Evolutionary conservation across 2,113 vertebrate genomes (phyloP), one percentile per base, ranked within the genome.

Genomic region (Seriola quinqueradiata): DNA sequence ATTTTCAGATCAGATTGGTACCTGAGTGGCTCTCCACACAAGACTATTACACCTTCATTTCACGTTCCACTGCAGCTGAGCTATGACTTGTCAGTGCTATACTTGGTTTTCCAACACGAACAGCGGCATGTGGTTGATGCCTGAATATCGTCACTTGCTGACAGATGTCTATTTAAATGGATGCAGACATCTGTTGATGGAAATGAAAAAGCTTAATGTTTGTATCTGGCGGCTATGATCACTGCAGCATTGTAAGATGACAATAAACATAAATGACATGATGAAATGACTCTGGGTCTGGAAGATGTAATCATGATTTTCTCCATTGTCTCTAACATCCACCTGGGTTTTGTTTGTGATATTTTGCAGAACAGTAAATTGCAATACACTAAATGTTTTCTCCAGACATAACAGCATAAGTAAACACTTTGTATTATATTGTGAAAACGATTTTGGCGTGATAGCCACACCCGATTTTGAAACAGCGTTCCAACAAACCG

Each of bases 151-250:
- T 28, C 36, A 57, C 21, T 10, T 46, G 38, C 14, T 1, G 16
- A 74, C 44, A 78, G 63, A 73, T 7, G 4, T 55, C 40, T 16
- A 12, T 36, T 61, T 61, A 77, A 60, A 50, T 28, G 17, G 34
- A 63, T 21, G 66, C 50, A 38, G 28, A n/a, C 48, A 17, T 10
- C 0, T 50, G 14, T 42, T 25, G 7, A 50, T 34, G 9, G 65
- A 70, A 28, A 40, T n/a, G 11, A 52, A 44, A 55, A 17, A 65
- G 32, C 16, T 17, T 5, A 17, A 6, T 44, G 66, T 58, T 48
- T 75, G 28, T 25, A 32, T 32, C 42, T 66, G 32, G 28, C 28
- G 6, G 36, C 21, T 8, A 6, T 25, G 44, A 68, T 64, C 40
- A 28, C 23, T 50, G 40, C n/a, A n/a, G 6, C 5, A 28, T 2